phyloP scores from a whole-genome alignment of 2,113 vertebrate species.

The Eolophus roseicapilla region DNA sequence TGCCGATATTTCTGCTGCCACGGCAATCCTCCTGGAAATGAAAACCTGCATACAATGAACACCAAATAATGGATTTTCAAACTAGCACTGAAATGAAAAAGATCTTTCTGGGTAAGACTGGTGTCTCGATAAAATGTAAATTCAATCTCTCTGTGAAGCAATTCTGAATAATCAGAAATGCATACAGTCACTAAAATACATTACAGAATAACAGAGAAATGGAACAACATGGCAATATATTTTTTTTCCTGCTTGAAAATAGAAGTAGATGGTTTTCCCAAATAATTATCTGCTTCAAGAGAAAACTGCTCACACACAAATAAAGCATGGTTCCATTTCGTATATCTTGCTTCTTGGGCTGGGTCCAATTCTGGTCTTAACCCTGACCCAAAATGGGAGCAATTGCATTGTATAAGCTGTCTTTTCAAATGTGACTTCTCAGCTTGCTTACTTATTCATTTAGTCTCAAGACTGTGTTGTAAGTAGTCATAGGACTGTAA shows the following conservation, averaged over 20 bases:
- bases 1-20: conserved; percentile 9
- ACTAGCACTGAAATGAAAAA: conserved; percentile 44
- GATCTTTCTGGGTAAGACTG: conserved; percentile 23
- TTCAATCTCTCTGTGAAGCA: conserved; percentile 16
- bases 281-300: neutral
- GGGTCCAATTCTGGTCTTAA: neutral
- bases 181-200: conserved; percentile 12
- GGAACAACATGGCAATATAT: neutral
- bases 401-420: neutral
- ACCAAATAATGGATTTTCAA: conserved; percentile 62
- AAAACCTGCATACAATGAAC: conserved; percentile 12
- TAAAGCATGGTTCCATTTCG: neutral
- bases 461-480: neutral
- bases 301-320: neutral
- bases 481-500: neutral
- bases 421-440: neutral
- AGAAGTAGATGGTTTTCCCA: neutral
- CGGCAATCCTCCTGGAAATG: conserved; percentile 40
- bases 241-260: neutral
- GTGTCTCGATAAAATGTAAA: conserved; percentile 62
- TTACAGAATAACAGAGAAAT: conserved; percentile 26
- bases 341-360: neutral
- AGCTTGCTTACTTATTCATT: rapidly evolving
- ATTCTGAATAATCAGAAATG: conserved; percentile 52
- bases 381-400: neutral